Percentiles rank a stretch among this genome's conserved stretches.
Conservation (phyloP, 2,888 invertebrate genomes). For the Hyles lineata region DNA sequence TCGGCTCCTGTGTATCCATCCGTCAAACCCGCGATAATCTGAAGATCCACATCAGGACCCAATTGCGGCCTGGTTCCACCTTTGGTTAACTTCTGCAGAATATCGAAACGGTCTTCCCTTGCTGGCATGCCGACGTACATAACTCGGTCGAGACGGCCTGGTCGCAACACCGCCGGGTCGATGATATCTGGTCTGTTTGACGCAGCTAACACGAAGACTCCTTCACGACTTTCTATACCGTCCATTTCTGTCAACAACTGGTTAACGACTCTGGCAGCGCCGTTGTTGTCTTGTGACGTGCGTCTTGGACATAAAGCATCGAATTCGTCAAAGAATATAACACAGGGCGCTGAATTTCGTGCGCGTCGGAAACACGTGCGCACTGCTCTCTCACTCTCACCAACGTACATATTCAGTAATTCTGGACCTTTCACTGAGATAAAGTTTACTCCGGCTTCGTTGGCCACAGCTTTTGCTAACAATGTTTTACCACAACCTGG, state of each 20-base stretch:
- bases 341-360: conserved; percentile 97
- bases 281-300: conserved; percentile 89
- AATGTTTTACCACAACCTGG: conserved; percentile 99
- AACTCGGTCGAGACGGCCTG: conserved; percentile 95
- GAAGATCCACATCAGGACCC: conserved; percentile 90
- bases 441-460: conserved; percentile 99
- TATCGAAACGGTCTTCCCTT: conserved; percentile 92
- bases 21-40: conserved; percentile 87
- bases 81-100: conserved; percentile 95
- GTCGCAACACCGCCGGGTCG: conserved; percentile 96
- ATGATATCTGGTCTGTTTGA: conserved; percentile 98
- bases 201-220: conserved; percentile 97
- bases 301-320: conserved; percentile 97
- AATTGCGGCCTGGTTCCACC: conserved; percentile 92
- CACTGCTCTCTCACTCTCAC: conserved; percentile 98
- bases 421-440: conserved; percentile 99
- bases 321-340: conserved; percentile 99
- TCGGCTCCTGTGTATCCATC: conserved; percentile 97
- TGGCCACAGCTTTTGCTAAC: conserved; percentile 98
- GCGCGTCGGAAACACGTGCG: conserved; percentile 98
- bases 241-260: conserved; percentile 99
- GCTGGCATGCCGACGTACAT: conserved; percentile 96
- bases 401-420: conserved; percentile 99
- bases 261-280: conserved; percentile 95
- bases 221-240: conserved; percentile 95